Conservation (phyloP, 2,113 vertebrate species). For the Poeciliopsis prolifica region DNA sequence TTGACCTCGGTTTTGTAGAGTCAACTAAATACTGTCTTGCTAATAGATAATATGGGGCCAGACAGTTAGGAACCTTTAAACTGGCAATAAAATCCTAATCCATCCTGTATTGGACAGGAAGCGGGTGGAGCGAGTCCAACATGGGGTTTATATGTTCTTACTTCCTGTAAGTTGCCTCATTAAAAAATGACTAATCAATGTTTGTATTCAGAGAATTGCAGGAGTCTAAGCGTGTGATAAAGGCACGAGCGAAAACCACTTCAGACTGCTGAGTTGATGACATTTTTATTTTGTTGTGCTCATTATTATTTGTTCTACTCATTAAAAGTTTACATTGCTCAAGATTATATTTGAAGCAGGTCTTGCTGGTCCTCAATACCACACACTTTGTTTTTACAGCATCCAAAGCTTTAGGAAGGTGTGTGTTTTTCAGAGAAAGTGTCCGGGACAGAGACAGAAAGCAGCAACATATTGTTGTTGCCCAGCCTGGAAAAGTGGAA, state of each 20-base stretch:
- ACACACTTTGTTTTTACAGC: too few species aligned
- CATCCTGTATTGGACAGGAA: neutral
- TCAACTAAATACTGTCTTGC: neutral
- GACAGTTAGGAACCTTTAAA: neutral
- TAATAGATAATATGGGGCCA: neutral
- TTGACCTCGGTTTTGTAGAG: neutral
- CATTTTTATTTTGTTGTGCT: neutral
- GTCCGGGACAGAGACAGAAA: neutral
- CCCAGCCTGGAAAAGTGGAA: neutral
- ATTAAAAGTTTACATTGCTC: neutral
- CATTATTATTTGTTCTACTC: neutral
- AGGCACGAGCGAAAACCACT: neutral
- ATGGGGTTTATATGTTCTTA: neutral
- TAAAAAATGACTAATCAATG: neutral
- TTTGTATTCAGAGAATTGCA: neutral
- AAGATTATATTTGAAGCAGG: neutral
- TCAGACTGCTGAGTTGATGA: neutral
- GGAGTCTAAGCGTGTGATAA: neutral
- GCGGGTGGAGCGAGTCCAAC: neutral
- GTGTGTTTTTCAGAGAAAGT: neutral
- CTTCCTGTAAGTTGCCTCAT: neutral
- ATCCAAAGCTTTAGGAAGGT: too few species aligned
- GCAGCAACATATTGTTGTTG: neutral
- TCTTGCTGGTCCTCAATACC: too few species aligned
- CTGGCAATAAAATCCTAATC: neutral